Conservation (phyloP, 2,797 vertebrate species). For the Cygnus olor region DNA sequence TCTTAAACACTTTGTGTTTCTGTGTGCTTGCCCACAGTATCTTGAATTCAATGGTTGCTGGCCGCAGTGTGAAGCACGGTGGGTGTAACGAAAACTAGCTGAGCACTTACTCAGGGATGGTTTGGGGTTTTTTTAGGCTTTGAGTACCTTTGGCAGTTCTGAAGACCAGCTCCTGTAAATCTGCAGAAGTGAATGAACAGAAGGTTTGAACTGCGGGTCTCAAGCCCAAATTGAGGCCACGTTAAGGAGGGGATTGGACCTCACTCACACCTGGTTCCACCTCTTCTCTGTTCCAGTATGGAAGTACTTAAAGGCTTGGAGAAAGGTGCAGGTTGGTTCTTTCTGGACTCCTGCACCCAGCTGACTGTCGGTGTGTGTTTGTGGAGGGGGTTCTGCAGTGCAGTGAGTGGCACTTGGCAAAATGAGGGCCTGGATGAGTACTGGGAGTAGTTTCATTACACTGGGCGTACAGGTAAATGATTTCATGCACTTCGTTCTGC, state of each 20-base stretch:
- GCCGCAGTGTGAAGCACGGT: background rate
- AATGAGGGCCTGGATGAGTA: background rate
- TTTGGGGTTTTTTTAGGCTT: background rate
- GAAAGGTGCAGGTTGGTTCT: background rate
- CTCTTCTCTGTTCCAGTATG: background rate
- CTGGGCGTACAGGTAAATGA: background rate
- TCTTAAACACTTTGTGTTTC: conserved; percentile 23
- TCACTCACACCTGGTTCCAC: background rate
- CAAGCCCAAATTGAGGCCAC: background rate
- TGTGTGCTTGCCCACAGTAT: background rate
- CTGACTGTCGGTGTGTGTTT: background rate
- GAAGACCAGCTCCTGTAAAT: background rate
- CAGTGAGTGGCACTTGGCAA: background rate
- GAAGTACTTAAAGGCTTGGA: background rate
- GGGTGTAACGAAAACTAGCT: background rate
- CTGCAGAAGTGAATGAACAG: background rate
- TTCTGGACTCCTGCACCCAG: background rate
- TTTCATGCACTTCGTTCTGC: background rate
- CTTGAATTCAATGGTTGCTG: background rate
- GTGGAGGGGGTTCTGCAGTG: background rate
- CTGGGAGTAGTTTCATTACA: background rate
- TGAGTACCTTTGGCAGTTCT: background rate
- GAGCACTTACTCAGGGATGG: conserved; percentile 14
- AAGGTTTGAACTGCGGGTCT: background rate
- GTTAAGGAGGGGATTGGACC: background rate